Base-by-base conservation (phyloP, 2,113 vertebrate species). In the Pedionomus torquatus region DNA sequence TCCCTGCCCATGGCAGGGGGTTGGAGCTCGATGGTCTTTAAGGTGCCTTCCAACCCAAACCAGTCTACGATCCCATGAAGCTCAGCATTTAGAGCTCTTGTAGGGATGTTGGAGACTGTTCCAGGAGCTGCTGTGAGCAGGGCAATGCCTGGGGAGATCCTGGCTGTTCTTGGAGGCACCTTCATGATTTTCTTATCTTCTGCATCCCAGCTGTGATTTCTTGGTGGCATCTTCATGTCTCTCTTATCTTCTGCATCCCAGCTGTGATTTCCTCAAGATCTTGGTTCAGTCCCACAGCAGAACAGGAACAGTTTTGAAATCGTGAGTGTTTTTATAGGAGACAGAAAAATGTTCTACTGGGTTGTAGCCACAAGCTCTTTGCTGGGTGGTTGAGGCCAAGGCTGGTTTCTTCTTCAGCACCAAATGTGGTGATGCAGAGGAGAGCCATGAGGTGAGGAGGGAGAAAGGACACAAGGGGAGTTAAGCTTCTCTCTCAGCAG, bases 141-240 rank as follows among this genome's bases (percentile, higher is more conserved):
- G 41, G 8, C 64, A 64, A 19, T 65, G 64, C 58, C 60, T 0
- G 0, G 3, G 4, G 55, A 46, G 15, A 69, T 1, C 20, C 33
- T 11, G 69, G 19, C 31, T 74, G 23, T 25, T 39, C 68, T 60
- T 33, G 30, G 58, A 52, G 7, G 1, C 2, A 0, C 41, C 54
- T 48, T 57, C 61, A 55, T 61, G 72, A 23, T 60, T 70, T 6
- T n/a, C 15, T 41, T 37, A 18, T 37, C 48, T 55, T 78, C 49
- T 66, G 25, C 25, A 58, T 44, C 72, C 71, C 63, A 33, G 3
- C 0, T 17, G 1, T 26, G 58, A 77, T 60, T 71, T 91, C 90
- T 60, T 33, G 30, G 58, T 48, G 7, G 1, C 2, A 0, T 46
- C 54, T 48, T 57, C 61, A 55, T 61, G 72, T 25, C 64, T 70